Evolutionary conservation across 2,888 invertebrate genomes (phyloP), one percentile per base, ranked within the genome.

Genomic region (Notocelia uddmanniana): DNA sequence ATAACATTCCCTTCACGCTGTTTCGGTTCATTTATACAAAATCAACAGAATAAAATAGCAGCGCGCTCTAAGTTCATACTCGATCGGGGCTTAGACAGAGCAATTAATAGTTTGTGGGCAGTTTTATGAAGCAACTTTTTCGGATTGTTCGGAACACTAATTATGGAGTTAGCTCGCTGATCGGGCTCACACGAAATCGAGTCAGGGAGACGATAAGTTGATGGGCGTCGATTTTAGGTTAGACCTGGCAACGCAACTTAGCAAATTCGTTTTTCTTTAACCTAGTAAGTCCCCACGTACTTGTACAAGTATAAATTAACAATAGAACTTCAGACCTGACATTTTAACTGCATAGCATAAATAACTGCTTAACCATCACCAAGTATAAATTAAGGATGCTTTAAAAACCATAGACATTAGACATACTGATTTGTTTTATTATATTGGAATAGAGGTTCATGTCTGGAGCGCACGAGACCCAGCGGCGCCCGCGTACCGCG

Each of bases 101-200:
- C 83, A 84, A 83, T 84, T 83, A 83, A 80, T 83, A 85, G 84
- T 84, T 83, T 52, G 76, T 77, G 76, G 78, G 73, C 78, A 81
- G 82, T 83, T 83, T 81, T 62, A 67, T 72, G 71, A 84, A 83
- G 77, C 81, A 85, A 85, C 83, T 85, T 85, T 82, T 80, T 78
- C 77, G 77, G 75, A 81, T 83, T 81, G 81, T 82, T 78, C 74
- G 72, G 74, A 80, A 83, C 81, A 81, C 81, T 85, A 85, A 87
- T 87, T 86, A 85, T 77, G 73, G 76, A 81, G 81, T 82, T 81
- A 75, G 75, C 69, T 69, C 62, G 71, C 73, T 54, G 68, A 72
- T 72, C 50, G 41, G 62, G 73, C 52, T 76, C 71, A 62, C 67
- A 74, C 69, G 55, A 71, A 67, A 74, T 72, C 67, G 18, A 52